phyloP scores from a whole-genome alignment of 2,797 vertebrate genomes.

The Cuniculus paca region DNA sequence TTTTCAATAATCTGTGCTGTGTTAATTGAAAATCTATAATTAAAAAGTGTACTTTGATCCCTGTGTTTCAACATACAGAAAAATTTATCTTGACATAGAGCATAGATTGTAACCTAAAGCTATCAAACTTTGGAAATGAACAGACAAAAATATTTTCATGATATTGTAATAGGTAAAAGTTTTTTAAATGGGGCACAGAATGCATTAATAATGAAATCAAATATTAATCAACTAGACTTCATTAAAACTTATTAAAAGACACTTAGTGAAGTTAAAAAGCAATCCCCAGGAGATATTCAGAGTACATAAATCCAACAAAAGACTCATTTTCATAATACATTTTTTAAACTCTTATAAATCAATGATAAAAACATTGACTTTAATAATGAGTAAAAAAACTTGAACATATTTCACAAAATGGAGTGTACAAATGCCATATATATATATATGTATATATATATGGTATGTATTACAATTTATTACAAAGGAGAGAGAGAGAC shows the following conservation, averaged over 20 bases:
- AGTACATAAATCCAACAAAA: not conserved
- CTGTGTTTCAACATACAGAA: not conserved
- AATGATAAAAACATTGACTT: not conserved
- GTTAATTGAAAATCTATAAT: not conserved
- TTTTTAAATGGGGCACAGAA: not conserved
- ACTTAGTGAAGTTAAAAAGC: not conserved
- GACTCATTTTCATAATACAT: not conserved
- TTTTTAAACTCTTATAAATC: not conserved
- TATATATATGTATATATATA: no score
- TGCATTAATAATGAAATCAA: not conserved
- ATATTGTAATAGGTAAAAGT: not conserved
- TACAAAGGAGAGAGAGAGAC: no score
- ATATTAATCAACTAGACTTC: not conserved
- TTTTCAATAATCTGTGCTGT: not conserved
- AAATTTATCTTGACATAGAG: not conserved
- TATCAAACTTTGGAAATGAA: not conserved
- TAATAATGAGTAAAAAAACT: not conserved
- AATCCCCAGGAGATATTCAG: not conserved
- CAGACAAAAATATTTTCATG: not conserved
- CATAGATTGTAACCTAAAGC: not conserved
- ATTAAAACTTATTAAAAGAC: not conserved
- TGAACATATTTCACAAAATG: not conserved
- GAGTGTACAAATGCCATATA: not conserved
- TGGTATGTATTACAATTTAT: no score
- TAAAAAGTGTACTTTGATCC: not conserved